phyloP scores from a whole-genome alignment of 2,797 vertebrate genomes.

The Nyctibius grandis region DNA sequence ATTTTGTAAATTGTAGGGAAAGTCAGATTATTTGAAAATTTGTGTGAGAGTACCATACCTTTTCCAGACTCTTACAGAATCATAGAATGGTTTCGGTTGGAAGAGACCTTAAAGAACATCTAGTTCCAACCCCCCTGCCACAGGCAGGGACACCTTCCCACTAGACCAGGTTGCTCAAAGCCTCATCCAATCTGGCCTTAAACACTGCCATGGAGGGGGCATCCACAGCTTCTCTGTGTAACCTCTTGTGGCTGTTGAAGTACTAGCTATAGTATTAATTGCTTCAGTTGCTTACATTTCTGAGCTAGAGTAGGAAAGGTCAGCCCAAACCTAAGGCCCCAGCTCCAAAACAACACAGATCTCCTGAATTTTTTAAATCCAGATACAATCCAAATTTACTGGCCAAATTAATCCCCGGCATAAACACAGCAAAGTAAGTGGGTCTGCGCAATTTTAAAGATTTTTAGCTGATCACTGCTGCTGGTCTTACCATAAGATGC shows the following conservation, averaged over 20 bases:
- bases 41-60: background rate
- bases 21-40: background rate
- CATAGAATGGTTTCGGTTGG: no score
- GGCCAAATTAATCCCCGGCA: background rate
- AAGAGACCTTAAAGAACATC: no score
- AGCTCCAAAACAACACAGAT: background rate
- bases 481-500: background rate
- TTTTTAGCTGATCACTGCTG: background rate
- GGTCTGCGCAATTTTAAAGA: background rate
- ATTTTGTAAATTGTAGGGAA: background rate
- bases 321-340: background rate
- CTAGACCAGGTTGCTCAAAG: no score
- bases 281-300: background rate
- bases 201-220: no score
- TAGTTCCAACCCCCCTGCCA: no score
- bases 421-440: background rate
- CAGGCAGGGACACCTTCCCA: no score
- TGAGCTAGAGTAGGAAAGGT: background rate
- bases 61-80: background rate
- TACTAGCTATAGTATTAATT: background rate
- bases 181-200: no score
- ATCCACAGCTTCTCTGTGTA: no score
- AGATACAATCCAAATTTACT: background rate
- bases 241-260: background rate
- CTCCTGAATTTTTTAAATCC: background rate